A percentile compares a stretch with the other conserved stretches of the same genome.
Conservation (phyloP, 37 sponge, comb jelly and placozoan genomes). For the Eunapius fragilis region DNA sequence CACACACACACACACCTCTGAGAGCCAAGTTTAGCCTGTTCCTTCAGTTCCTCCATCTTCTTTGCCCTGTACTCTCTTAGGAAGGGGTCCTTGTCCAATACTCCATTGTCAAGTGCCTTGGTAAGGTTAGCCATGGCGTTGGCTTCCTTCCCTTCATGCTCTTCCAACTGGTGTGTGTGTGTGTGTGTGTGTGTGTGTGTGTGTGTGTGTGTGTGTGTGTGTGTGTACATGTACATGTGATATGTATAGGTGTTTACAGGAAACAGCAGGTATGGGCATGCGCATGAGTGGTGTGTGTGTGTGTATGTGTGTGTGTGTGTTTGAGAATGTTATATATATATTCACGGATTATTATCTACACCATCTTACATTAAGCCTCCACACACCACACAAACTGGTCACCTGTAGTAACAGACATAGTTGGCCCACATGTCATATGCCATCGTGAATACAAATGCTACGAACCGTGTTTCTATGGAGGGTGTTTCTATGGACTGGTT, state of each 20-base stretch:
- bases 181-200: slow-evolving; percentile 9
- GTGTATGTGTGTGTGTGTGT: too few species aligned
- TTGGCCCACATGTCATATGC: too few species aligned
- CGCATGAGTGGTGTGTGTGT: background rate
- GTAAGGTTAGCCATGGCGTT: slow-evolving; percentile 37
- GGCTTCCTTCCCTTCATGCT: slow-evolving; percentile 1
- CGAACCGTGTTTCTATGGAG: too few species aligned
- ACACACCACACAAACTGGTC: too few species aligned
- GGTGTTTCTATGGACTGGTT: too few species aligned
- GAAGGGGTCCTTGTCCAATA: slow-evolving; percentile 58
- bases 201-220: slow-evolving; percentile 14
- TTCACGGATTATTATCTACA: too few species aligned
- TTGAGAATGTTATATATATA: too few species aligned
- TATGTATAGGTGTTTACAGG: background rate
- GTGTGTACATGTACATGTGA: too few species aligned
- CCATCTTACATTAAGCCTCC: too few species aligned
- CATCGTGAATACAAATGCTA: too few species aligned
- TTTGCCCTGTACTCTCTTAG: slow-evolving; percentile 61
- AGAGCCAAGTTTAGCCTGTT: slow-evolving; percentile 44
- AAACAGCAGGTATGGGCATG: background rate
- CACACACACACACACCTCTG: slow-evolving; percentile 21
- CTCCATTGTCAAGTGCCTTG: slow-evolving; percentile 40
- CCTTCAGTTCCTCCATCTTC: slow-evolving; percentile 63
- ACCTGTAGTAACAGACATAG: too few species aligned
- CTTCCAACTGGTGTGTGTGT: background rate